Percentiles rank a stretch among this genome's conserved stretches.
These are phyloP conservation scores for Belonocnema kinseyi DNA, from an alignment of 1,140 invertebrate species.

Conservation along the genomic window DNA sequence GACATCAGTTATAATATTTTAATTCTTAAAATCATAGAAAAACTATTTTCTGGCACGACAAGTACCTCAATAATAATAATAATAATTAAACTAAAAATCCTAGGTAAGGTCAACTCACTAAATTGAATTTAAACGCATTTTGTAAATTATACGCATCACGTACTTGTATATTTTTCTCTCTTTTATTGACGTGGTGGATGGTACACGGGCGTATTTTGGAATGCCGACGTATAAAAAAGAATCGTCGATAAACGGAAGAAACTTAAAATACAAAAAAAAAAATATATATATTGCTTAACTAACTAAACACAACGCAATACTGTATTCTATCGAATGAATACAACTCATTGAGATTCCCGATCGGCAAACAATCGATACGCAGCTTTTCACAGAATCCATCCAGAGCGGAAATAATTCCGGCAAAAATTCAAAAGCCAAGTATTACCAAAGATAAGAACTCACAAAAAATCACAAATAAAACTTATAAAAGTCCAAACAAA, in stretches of 20 bases:
- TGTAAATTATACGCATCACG: constrained; percentile 35
- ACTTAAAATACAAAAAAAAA: constrained; percentile 41
- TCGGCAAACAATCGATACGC: constrained; percentile 7
- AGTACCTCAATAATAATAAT: too few species aligned
- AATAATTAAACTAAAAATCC: background rate
- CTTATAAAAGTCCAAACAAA: too few species aligned
- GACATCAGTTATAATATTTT: too few species aligned
- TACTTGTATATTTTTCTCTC: constrained; percentile 50
- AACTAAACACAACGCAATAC: constrained; percentile 48
- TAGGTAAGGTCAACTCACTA: background rate
- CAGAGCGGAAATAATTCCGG: background rate
- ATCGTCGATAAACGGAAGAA: constrained; percentile 50
- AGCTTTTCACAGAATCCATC: constrained; percentile 22
- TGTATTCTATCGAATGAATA: background rate
- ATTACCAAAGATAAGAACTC: background rate
- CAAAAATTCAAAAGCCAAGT: background rate
- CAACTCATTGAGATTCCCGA: constrained; percentile 14
- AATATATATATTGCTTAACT: constrained; percentile 42
- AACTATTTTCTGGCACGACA: too few species aligned
- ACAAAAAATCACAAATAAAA: too few species aligned
- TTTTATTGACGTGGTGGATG: constrained; percentile 70
- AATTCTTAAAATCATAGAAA: too few species aligned
- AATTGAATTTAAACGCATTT: constrained; percentile 1
- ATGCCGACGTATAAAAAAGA: constrained; percentile 58
- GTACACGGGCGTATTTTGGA: constrained; percentile 67